Conservation (phyloP, 2,888 invertebrate genomes). For the Cordilura impudica region DNA sequence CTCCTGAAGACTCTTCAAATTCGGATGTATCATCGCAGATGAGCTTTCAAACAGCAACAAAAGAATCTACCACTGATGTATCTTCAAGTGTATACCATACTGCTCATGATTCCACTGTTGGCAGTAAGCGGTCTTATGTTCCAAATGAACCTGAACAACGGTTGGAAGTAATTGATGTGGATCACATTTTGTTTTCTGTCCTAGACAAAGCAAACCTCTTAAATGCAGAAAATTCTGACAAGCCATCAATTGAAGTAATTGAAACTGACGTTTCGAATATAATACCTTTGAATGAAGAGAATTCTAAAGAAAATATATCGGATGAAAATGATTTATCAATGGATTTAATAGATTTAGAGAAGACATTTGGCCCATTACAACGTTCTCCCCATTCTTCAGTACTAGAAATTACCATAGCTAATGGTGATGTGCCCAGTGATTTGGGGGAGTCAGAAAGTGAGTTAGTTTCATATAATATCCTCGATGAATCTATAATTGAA, state of each 20-base stretch:
- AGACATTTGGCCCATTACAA: slow-evolving; percentile 50
- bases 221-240: neutral
- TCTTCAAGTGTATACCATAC: slow-evolving; percentile 72
- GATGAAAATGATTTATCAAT: slow-evolving; percentile 60
- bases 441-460: neutral
- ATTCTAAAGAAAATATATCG: slow-evolving; percentile 1
- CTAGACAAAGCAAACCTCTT: slow-evolving; percentile 17
- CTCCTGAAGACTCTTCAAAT: slow-evolving; percentile 64
- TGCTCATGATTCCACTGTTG: slow-evolving; percentile 68
- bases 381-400: slow-evolving; percentile 21
- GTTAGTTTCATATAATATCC: neutral
- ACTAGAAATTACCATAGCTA: neutral
- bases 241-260: neutral
- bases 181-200: slow-evolving; percentile 4
- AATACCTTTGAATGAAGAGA: neutral
- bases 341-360: slow-evolving; percentile 68
- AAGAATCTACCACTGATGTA: slow-evolving; percentile 54
- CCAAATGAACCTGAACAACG: slow-evolving; percentile 23
- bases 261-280: neutral
- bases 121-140: slow-evolving; percentile 49
- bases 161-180: slow-evolving; percentile 33
- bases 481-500: slow-evolving; percentile 68
- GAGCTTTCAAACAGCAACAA: slow-evolving; percentile 70
- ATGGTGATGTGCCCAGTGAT: neutral
- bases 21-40: slow-evolving; percentile 65